Evolutionary conservation across 2,888 invertebrate species (phyloP), one percentile per base, ranked within the genome.

Genomic region (Dendrolimus pini): DNA sequence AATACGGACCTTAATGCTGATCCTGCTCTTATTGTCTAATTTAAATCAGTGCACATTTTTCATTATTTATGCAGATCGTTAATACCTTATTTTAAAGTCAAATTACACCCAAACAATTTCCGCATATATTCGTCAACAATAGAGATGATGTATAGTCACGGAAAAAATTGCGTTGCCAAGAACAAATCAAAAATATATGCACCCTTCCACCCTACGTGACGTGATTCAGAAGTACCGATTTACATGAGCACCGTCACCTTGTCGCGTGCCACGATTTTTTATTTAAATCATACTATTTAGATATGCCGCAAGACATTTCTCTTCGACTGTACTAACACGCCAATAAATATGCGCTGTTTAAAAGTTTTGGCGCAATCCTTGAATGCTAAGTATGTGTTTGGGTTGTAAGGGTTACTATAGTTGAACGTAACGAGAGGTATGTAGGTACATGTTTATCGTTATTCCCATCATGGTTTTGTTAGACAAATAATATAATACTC

Each of bases 171-270:
- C 83, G 80, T 82, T 77, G 77, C 77, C 78, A 81, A 84, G 83
- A 83, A 89, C 86, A 89, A 89, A 88, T 89, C 88, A 89, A 88
- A 89, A 90, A 90, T 87, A 89, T 89, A 90, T 90, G 89, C 90
- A 90, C 90, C 90, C 90, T 89, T 84, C 82, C 75, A 65, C 62
- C 68, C 74, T 82, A 90, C 90, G 90, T 90, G 90, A 83, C 79
- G 78, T 71, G 88, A 72, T 82, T 86, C 68, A 76, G 76, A 82
- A 82, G 72, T 70, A 69, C 72, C 78, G 73, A 87, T 87, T 89
- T 89, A 83, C 85, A 84, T 85, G 82, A 78, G 74, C 74, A 74
- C 74, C 77, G 75, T 74, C 80, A 82, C 82, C 80, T 80, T 70
- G 82, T 87, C 87, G 85, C 86, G 86, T 88, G 88, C 84, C 76